Percentiles rank a stretch among this genome's conserved stretches.
These are phyloP conservation scores for Myotis davidii DNA, from an alignment of 2,113 vertebrate species.

Conservation along the genomic window DNA sequence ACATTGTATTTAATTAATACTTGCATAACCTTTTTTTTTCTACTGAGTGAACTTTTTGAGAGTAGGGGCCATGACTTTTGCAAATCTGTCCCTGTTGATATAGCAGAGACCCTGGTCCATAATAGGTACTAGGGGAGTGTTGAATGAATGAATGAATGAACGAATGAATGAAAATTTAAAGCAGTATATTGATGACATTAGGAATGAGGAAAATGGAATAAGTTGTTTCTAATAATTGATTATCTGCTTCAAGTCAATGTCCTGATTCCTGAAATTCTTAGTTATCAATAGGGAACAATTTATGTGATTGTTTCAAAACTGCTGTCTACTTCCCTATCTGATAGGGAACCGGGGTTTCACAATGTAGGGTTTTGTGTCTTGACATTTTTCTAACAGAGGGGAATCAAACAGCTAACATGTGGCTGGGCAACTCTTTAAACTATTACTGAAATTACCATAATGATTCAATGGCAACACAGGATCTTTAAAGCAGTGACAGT, in stretches of 20 bases:
- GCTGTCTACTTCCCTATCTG: background rate
- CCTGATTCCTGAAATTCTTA: background rate
- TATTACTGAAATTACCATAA: background rate
- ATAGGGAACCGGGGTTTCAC: background rate
- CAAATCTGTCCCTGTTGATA: background rate
- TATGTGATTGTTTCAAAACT: background rate
- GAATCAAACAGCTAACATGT: background rate
- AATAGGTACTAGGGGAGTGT: background rate
- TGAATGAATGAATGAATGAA: background rate
- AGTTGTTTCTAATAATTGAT: background rate
- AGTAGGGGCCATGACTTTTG: background rate
- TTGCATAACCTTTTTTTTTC: background rate
- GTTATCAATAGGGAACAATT: background rate
- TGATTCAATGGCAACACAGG: background rate
- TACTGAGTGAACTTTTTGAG: background rate
- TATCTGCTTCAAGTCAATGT: background rate
- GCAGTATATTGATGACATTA: background rate
- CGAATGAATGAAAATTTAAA: background rate
- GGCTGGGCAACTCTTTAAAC: accelerated
- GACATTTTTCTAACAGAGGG: background rate
- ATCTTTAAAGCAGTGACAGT: background rate
- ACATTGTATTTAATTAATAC: background rate
- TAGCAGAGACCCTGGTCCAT: background rate
- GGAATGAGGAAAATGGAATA: background rate
- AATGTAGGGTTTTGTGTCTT: background rate